These are phyloP conservation scores for Lepidotrigona ventralis DNA, from an alignment of 1,140 invertebrate species.

Conservation along the genomic window DNA sequence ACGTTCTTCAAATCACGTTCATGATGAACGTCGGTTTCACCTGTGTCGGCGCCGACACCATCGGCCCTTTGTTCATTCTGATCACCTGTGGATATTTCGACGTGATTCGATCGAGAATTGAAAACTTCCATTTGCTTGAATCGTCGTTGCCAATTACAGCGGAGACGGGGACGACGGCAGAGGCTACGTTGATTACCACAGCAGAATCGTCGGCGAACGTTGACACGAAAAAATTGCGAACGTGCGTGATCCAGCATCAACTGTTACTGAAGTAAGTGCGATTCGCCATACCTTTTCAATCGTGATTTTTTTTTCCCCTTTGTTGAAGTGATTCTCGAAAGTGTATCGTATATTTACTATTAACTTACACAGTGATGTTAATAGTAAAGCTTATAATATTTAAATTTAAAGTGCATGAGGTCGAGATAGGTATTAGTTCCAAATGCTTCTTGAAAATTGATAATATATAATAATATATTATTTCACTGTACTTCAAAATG, in stretches of 20 bases:
- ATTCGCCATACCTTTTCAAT: not conserved
- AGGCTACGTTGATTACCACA: not conserved
- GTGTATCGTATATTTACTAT: too few species aligned
- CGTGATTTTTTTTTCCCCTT: not conserved
- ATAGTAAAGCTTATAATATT: too few species aligned
- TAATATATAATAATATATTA: too few species aligned
- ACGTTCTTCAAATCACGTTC: constrained; percentile 43
- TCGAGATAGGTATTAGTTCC: too few species aligned
- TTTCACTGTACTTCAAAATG: too few species aligned
- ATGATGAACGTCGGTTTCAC: constrained; percentile 55
- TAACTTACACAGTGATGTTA: too few species aligned
- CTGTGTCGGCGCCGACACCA: constrained; percentile 53
- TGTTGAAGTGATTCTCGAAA: not conserved
- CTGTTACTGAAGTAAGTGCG: constrained; percentile 53
- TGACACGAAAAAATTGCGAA: constrained; percentile 8
- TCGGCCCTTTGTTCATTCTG: constrained; percentile 57
- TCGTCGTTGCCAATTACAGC: too few species aligned
- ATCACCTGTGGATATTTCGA: constrained; percentile 60
- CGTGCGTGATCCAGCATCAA: constrained; percentile 54
- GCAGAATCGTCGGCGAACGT: not conserved
- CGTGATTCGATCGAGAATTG: constrained; percentile 49
- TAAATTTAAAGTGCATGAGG: too few species aligned
- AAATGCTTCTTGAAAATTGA: too few species aligned
- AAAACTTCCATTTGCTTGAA: not conserved
- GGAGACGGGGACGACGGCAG: not conserved